Evolutionary conservation across 2,113 vertebrate genomes (phyloP).

Genomic region (Platanista minor): DNA sequence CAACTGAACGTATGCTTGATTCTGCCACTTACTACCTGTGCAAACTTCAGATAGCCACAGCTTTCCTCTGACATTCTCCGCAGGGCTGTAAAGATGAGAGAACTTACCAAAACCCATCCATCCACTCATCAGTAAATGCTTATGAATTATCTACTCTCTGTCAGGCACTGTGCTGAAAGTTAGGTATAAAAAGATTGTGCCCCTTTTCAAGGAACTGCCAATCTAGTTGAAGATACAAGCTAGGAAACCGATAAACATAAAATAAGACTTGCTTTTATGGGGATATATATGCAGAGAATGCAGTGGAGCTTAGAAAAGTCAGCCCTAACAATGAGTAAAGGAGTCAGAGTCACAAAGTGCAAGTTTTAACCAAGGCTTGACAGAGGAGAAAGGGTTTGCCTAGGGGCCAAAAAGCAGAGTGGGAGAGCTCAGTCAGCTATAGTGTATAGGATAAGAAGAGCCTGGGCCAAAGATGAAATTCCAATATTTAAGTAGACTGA

Average conservation of each 20-base stretch:
- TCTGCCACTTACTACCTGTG: not conserved
- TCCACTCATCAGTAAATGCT: not conserved
- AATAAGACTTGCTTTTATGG: not conserved
- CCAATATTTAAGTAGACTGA: not conserved
- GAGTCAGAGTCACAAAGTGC: not conserved
- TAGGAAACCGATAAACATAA: not conserved
- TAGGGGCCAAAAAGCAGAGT: not conserved
- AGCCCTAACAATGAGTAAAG: not conserved
- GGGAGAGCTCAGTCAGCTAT: not conserved
- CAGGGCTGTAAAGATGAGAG: not conserved
- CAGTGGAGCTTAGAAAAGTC: not conserved
- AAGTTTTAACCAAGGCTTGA: not conserved
- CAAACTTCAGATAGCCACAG: not conserved
- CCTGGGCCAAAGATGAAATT: not conserved
- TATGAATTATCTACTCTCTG: not conserved
- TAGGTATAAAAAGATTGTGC: not conserved
- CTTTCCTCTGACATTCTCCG: not conserved
- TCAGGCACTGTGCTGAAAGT: not conserved
- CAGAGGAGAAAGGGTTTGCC: not conserved
- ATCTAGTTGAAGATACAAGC: not conserved
- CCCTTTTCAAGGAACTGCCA: not conserved
- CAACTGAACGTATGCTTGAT: not conserved
- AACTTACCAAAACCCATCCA: not conserved
- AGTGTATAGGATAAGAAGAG: not conserved
- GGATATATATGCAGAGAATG: not conserved